Evolutionary conservation across 2,888 invertebrate species (phyloP), one percentile per base, ranked within the genome.

Genomic region (Cordylochernes scorpioides): DNA sequence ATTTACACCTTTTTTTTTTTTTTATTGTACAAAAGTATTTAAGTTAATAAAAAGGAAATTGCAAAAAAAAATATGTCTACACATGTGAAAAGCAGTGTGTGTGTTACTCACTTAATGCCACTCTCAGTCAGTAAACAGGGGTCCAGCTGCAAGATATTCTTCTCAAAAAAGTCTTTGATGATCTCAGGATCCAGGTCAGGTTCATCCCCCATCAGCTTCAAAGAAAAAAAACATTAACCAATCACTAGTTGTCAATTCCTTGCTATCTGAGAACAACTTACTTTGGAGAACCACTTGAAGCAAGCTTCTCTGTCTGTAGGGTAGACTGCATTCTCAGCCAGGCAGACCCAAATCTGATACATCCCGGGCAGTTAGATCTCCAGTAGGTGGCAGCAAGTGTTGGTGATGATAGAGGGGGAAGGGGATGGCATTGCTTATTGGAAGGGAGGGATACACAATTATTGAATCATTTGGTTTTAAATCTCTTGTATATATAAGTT

Each of bases 201-300:
- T 49, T 91, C 88, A 44, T 88, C 88, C 12, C 78, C 78, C 82
- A 84, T 82, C 19, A 84, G 57, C 57, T 39, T 16, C n/a, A 33
- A 33, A 18, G 13, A 25, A 25, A 25, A 4, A n/a, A n/a, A n/a
- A 19, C 10, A 19, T 19, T n/a, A 19, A n/a, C n/a, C n/a, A n/a
- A n/a, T n/a, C n/a, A n/a, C n/a, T n/a, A n/a, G n/a, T n/a, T n/a
- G n/a, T n/a, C n/a, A n/a, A n/a, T n/a, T n/a, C n/a, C n/a, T n/a
- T n/a, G n/a, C n/a, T n/a, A n/a, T n/a, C n/a, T n/a, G n/a, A 22
- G 14, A 21, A 18, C 8, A 13, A 22, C 24, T 28, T 45, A 55
- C 54, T 50, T 88, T 88, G 21, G 86, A 80, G 58, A 88, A 91
- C 91, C 91, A 91, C 46, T 80, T 75, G 57, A 91, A 94, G 55